A percentile compares a stretch with the other conserved stretches of the same genome.
phyloP scores from a whole-genome alignment of 1,140 invertebrate genomes.

The Drosophila mojavensis region DNA sequence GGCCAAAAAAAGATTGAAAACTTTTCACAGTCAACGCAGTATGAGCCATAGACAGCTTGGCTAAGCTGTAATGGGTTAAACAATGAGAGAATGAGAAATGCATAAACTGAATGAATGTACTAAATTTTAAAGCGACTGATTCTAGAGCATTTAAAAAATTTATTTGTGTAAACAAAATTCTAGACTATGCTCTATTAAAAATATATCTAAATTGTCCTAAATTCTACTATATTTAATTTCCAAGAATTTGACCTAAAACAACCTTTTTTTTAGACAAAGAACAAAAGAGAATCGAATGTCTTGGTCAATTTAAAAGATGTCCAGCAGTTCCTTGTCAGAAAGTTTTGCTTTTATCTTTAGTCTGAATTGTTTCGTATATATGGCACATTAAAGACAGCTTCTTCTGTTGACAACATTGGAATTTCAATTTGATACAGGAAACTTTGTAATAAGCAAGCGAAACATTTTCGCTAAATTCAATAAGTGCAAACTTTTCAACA shows the following conservation, averaged over 20 bases:
- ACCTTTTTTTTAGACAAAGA: neutral
- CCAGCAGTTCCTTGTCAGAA: too few species aligned
- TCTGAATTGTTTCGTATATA: slow-evolving; percentile 19
- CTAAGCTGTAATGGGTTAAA: neutral
- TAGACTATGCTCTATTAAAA: too few species aligned
- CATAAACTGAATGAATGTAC: neutral
- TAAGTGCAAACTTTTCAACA: slow-evolving; percentile 45
- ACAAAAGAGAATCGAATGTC: neutral
- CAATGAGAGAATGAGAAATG: too few species aligned
- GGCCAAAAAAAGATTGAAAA: slow-evolving; percentile 25
- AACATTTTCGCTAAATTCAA: slow-evolving; percentile 49
- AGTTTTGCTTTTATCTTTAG: slow-evolving; percentile 22
- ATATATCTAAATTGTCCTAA: too few species aligned
- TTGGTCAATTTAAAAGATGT: slow-evolving; percentile 14
- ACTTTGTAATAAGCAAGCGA: slow-evolving; percentile 35
- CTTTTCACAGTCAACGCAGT: slow-evolving; percentile 1
- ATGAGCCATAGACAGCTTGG: slow-evolving; percentile 8
- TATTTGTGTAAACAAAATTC: too few species aligned
- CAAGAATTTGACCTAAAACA: neutral
- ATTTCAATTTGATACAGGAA: slow-evolving; percentile 41
- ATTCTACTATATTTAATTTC: neutral
- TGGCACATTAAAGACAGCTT: slow-evolving; percentile 14
- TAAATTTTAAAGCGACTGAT: slow-evolving; percentile 1
- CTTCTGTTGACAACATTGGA: slow-evolving; percentile 21
- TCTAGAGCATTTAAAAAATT: too few species aligned